Evolutionary conservation across 2,888 invertebrate genomes (phyloP).

Genomic region (Drosophila seclusa): DNA sequence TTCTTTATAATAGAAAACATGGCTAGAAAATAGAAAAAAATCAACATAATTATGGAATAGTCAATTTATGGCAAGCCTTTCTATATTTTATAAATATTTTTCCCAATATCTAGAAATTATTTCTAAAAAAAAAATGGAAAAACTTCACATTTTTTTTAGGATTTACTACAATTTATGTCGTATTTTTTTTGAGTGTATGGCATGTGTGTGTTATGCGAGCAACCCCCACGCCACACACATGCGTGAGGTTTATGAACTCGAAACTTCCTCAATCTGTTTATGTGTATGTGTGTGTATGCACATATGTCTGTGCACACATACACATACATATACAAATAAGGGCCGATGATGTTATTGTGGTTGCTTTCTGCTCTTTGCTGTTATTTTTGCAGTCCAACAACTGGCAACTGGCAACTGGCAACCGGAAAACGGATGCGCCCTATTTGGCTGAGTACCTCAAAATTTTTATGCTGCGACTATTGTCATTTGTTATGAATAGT

Average conservation of each 20-base stretch:
- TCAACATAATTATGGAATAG: not conserved
- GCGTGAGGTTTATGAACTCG: conserved; percentile 62
- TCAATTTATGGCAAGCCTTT: not conserved
- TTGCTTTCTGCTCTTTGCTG: conserved; percentile 22
- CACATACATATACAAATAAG: conserved; percentile 29
- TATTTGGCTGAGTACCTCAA: conserved; percentile 59
- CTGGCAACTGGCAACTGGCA: conserved; percentile 7
- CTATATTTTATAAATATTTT: not conserved
- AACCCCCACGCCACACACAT: conserved; percentile 25
- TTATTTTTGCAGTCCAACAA: conserved; percentile 39
- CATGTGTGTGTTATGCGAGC: conserved; percentile 1
- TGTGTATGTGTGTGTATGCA: not conserved
- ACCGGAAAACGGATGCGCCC: conserved; percentile 77
- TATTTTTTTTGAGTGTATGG: not conserved
- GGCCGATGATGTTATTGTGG: conserved; percentile 38
- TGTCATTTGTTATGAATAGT: conserved; percentile 50
- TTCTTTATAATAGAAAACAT: no score
- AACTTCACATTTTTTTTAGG: not conserved
- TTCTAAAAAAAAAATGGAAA: not conserved
- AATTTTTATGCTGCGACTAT: conserved; percentile 41
- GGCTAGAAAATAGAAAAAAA: not conserved
- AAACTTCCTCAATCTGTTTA: conserved; percentile 12
- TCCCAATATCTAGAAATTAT: not conserved
- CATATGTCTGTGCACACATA: not conserved
- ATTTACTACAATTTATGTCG: not conserved